Percentiles rank a stretch among this genome's conserved stretches.
Conservation (phyloP, 2,888 invertebrate species). For the Phyto melanocephala region DNA sequence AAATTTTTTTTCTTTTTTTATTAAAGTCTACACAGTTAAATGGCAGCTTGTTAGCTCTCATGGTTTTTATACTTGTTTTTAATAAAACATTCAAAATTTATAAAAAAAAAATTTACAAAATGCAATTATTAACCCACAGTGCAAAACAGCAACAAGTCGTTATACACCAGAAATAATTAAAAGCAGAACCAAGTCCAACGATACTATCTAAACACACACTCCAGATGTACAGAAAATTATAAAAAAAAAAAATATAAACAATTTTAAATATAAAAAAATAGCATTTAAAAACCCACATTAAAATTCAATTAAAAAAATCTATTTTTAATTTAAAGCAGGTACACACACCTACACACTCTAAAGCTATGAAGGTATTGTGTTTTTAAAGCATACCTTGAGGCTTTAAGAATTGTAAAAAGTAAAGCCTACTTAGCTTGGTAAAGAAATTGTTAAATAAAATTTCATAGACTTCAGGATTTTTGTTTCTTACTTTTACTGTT, state of each 20-base stretch:
- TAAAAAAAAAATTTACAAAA: neutral
- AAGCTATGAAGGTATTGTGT: neutral
- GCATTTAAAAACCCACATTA: neutral
- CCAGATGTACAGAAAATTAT: neutral
- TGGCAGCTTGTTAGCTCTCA: neutral
- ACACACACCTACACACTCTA: too few relatives aligned
- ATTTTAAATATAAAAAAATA: constrained; percentile 2
- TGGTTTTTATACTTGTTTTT: neutral
- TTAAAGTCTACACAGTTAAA: neutral
- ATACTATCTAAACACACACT: constrained; percentile 53
- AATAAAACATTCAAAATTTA: neutral
- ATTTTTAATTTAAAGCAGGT: neutral
- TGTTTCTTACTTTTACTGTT: too few relatives aligned
- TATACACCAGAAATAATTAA: constrained; percentile 12
- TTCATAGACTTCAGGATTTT: constrained; percentile 27
- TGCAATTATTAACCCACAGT: neutral
- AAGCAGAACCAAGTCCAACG: constrained; percentile 51
- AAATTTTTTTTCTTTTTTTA: neutral
- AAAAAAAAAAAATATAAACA: neutral
- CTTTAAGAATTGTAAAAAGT: neutral
- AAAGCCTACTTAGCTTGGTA: neutral
- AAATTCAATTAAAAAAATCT: neutral
- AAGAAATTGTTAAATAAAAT: too few relatives aligned
- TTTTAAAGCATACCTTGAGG: neutral
- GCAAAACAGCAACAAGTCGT: neutral